Evolutionary conservation across 2,113 vertebrate species (phyloP), one percentile per base, ranked within the genome.

Genomic region (Sporophila hypoxantha): DNA sequence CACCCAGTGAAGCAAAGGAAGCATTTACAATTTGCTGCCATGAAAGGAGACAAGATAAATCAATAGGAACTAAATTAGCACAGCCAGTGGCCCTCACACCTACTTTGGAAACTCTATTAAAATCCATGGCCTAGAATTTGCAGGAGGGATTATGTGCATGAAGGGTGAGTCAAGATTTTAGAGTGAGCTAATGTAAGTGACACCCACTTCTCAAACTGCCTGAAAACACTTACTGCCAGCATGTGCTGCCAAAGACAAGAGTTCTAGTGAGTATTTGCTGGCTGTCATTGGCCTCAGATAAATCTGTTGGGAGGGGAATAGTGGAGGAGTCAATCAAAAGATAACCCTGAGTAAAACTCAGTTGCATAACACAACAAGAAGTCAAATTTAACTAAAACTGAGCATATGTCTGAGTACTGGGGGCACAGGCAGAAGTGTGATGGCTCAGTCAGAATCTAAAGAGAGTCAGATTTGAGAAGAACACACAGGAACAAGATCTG

Each of bases 51-150:
- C 89, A 68, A 94, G 93, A 92, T 92, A 91, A 92, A 95, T 92
- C 89, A 95, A 92, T 92, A 94, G 85, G 66, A 91, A 88, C 85
- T 93, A 92, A 95, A 93, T 93, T 91, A 95, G 94, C 87, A 75
- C 82, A 89, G 89, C 86, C 82, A 92, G 91, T 2, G 9, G 80
- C 89, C 85, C 89, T 93, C 87, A 93, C 91, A 93, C 87, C 92
- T 92, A 65, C 92, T 88, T 92, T 81, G 87, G 94, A 59, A 91
- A 81, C 87, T 90, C 93, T 93, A 69, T 95, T 92, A 93, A 94
- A 95, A 94, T 89, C 85, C 91, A 25, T 77, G 85, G 92, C 93
- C 91, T 89, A 89, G 87, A 87, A 93, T 89, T 83, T 89, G 67
- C 87, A 81, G 82, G 89, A 93, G 85, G 91, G 91, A 80, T 95